phyloP scores from a whole-genome alignment of 2,797 vertebrate species.

The Anisognathus igniventris region DNA sequence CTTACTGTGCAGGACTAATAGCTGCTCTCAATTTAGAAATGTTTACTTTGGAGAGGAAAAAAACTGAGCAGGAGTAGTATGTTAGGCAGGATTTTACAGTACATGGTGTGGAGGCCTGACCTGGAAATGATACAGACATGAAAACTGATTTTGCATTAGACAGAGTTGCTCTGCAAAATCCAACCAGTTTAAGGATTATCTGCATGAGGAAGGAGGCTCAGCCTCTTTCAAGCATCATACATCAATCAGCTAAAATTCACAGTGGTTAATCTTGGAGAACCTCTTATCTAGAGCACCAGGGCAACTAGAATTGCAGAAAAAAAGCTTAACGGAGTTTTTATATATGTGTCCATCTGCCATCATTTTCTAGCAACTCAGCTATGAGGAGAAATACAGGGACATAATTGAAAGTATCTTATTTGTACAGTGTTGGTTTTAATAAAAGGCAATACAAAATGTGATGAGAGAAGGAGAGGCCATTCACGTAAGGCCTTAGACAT shows the following conservation, averaged over 20 bases:
- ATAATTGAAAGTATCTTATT: neutral
- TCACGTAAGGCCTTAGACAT: neutral
- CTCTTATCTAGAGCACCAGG: slow-evolving; percentile 13
- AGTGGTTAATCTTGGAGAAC: slow-evolving; percentile 12
- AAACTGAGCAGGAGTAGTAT: neutral
- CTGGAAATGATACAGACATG: neutral
- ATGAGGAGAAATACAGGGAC: neutral
- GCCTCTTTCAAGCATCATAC: neutral
- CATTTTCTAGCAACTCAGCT: neutral
- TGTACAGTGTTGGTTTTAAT: neutral
- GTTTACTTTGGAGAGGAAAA: neutral
- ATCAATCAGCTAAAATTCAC: slow-evolving; percentile 37
- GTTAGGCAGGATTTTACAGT: neutral
- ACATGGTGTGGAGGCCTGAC: neutral
- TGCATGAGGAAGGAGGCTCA: neutral
- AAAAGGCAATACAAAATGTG: neutral
- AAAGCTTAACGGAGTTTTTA: slow-evolving; percentile 17
- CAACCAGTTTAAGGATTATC: slow-evolving; percentile 16
- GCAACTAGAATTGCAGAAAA: neutral
- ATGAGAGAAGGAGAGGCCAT: neutral
- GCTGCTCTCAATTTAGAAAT: neutral
- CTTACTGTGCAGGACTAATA: neutral
- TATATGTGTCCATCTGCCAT: neutral
- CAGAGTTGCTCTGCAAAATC: neutral
- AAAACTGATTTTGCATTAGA: neutral